Evolutionary conservation across 2,113 vertebrate species (phyloP).

Genomic region (Brachyhypopomus gauderio): DNA sequence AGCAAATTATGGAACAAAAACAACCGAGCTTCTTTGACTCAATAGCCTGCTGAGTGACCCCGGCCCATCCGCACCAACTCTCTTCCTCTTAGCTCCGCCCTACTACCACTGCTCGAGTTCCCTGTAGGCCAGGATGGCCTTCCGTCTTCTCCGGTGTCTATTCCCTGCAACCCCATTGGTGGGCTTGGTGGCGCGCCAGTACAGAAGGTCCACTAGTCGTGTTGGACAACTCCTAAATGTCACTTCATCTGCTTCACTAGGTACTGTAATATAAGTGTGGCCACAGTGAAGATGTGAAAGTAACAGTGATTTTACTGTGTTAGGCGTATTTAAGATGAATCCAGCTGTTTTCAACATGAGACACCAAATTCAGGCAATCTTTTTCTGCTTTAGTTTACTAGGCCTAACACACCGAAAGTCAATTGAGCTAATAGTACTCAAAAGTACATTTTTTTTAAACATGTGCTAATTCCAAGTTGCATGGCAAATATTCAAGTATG

Average conservation of each 20-base stretch:
- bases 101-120: slow-evolving; percentile 57
- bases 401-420: not conserved
- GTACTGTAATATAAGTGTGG: slow-evolving; percentile 67
- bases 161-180: slow-evolving; percentile 65
- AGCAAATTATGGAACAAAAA: not conserved
- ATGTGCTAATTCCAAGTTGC: no score
- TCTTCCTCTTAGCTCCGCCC: slow-evolving; percentile 62
- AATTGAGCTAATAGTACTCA: not conserved
- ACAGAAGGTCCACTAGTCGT: slow-evolving; percentile 75
- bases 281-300: not conserved
- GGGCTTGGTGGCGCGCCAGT: slow-evolving; percentile 65
- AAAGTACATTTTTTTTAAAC: no score
- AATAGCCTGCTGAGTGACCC: slow-evolving; percentile 64
- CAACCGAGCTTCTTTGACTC: slow-evolving; percentile 9
- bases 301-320: not conserved
- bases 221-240: slow-evolving; percentile 65
- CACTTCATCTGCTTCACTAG: slow-evolving; percentile 70
- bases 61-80: slow-evolving; percentile 62
- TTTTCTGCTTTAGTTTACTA: not conserved
- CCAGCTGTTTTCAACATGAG: not conserved
- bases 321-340: not conserved
- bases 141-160: slow-evolving; percentile 69
- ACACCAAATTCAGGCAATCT: not conserved
- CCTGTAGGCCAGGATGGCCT: slow-evolving; percentile 64
- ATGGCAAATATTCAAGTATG: no score